Evolutionary conservation across 1,140 invertebrate species (phyloP).

Genomic region (Lepidurus packardi): DNA sequence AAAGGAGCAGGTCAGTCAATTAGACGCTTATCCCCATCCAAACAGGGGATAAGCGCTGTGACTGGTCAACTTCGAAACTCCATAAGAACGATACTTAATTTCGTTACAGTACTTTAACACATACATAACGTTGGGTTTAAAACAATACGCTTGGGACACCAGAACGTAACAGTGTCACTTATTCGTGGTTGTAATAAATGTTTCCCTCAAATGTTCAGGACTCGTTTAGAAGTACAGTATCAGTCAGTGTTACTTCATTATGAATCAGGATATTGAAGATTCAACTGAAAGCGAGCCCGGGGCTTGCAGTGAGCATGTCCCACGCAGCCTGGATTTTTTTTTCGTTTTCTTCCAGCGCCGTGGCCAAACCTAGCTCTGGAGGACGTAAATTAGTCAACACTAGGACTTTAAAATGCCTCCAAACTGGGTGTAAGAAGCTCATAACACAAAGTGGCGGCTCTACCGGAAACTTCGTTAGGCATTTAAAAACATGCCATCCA

Average conservation of each 20-base stretch:
- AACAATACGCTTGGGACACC: not conserved
- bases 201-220: not conserved
- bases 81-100: no score
- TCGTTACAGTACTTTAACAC: not conserved
- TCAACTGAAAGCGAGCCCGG: constrained; percentile 3
- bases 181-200: constrained; percentile 1
- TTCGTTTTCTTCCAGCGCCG: not conserved
- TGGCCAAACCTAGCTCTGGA: not conserved
- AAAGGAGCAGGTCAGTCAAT: no score
- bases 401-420: not conserved
- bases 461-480: not conserved
- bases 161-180: not conserved
- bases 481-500: constrained; percentile 6
- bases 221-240: not conserved
- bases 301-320: not conserved
- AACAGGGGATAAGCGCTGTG: no score
- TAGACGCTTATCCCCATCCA: no score
- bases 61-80: no score
- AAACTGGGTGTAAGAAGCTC: constrained; percentile 5
- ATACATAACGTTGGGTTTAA: not conserved
- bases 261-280: not conserved
- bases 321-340: not conserved
- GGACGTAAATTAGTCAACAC: not conserved
- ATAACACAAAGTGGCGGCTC: not conserved
- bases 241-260: not conserved